Evolutionary conservation across 1,140 invertebrate species (phyloP), one percentile per base, ranked within the genome.

Genomic region (Brachionus paranguensis): DNA sequence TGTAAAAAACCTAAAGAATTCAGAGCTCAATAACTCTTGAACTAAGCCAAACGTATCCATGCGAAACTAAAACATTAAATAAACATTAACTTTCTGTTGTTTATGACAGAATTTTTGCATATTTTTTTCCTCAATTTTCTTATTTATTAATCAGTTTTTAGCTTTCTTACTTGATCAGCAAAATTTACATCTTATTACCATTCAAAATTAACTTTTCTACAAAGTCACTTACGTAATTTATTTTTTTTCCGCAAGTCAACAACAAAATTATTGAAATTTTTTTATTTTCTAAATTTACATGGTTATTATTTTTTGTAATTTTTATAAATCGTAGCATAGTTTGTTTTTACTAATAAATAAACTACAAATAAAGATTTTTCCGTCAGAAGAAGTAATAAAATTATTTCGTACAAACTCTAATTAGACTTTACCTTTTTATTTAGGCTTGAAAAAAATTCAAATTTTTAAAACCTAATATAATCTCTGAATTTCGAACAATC

Each of bases 41-140:
- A 41, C 41, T 72, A 72, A 72, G 37, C 68, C 68, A 72, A 72
- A 72, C 68, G 68, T 72, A 72, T 72, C 68, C 68, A 72, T 72
- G 68, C 68, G 68, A 72, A 72, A 72, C 68, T 72, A 72, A 72
- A 72, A 72, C 68, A 72, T 72, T 72, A 72, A 72, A 72, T 72
- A 72, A 72, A 72, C 68, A 72, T 41, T 43, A 43, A 17, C 17
- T 41, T 41, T 41, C 11, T 20, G 41, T n/a, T 43, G 68, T 43
- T 60, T 60, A 60, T 20, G 41, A 43, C 33, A 41, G 37, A 43
- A 14, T 29, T 24, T 68, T 68, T 41, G 33, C 27, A 41, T 33
- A 33, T 68, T 68, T 68, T 68, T 33, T 68, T 68, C 65, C 33
- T 41, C 27, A 41, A 68, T 29, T 68, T 68, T 29, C 24, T 68